These are phyloP conservation scores for Todiramphus saurophagus DNA, from an alignment of 2,113 vertebrate species.

Conservation along the genomic window DNA sequence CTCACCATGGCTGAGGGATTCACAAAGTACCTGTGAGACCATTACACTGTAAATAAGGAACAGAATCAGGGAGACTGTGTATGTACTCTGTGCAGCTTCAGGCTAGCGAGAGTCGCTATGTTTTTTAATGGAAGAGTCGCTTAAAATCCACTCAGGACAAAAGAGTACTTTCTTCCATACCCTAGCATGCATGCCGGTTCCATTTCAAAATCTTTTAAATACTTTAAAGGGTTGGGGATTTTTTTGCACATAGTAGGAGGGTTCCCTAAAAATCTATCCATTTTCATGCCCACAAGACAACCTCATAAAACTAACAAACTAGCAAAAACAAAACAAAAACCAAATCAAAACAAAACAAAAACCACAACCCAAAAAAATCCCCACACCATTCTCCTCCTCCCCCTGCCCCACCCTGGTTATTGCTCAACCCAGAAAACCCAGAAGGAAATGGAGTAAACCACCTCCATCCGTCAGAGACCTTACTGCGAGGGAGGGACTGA, in stretches of 20 bases:
- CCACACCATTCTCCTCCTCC: not conserved
- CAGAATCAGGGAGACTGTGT: not conserved
- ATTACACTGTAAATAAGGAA: not conserved
- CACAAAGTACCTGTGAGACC: not conserved
- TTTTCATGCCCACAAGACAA: not conserved
- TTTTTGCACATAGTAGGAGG: not conserved
- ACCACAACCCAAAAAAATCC: not conserved
- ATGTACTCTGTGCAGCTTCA: not conserved
- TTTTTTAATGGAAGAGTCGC: not conserved
- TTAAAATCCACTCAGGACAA: not conserved
- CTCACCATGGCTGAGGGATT: not conserved
- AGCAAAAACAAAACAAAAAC: not conserved
- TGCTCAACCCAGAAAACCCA: slow-evolving; percentile 9
- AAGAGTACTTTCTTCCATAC: not conserved
- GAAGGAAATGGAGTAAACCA: not conserved
- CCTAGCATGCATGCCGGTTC: not conserved
- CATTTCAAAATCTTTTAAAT: not conserved
- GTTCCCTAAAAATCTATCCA: not conserved
- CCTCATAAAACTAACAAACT: not conserved
- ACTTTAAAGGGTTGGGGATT: not conserved
- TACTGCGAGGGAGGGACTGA: not conserved
- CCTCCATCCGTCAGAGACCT: not conserved
- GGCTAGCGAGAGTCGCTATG: not conserved
- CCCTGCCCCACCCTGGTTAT: not conserved
- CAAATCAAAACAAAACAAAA: not conserved